Percentiles rank a stretch among this genome's conserved stretches.
These are phyloP conservation scores for Zaprionus ghesquierei DNA, from an alignment of 1,140 invertebrate species.

Conservation along the genomic window DNA sequence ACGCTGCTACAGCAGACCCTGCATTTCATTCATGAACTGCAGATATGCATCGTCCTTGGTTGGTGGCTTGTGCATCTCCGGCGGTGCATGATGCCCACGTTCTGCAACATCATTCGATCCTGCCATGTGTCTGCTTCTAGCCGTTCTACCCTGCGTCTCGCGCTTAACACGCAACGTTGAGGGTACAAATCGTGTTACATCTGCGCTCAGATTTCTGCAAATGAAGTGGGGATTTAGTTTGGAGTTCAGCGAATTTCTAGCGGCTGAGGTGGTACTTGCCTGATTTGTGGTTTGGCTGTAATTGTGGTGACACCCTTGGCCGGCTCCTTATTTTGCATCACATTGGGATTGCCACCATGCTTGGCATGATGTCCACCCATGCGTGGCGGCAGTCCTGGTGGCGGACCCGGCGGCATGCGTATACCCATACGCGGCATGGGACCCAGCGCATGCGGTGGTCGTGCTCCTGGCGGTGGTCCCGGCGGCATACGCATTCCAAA, in stretches of 20 bases:
- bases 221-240: not conserved
- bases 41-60: constrained; percentile 99
- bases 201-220: constrained; percentile 93
- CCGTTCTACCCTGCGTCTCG: constrained; percentile 87
- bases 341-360: constrained; percentile 20
- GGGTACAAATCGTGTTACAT: constrained; percentile 97
- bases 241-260: no score
- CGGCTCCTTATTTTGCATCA: constrained; percentile 77
- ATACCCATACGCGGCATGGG: constrained; percentile 83
- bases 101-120: constrained; percentile 58
- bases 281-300: constrained; percentile 97
- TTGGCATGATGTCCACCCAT: constrained; percentile 75
- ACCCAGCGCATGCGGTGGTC: constrained; percentile 85
- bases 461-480: constrained; percentile 86
- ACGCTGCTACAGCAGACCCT: constrained; percentile 89
- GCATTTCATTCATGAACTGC: constrained; percentile 99
- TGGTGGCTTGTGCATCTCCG: constrained; percentile 84
- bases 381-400: constrained; percentile 86
- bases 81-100: constrained; percentile 45
- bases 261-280: constrained; percentile 22
- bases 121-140: constrained; percentile 74
- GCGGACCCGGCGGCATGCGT: constrained; percentile 86
- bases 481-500: constrained; percentile 84
- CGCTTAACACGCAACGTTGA: constrained; percentile 93
- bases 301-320: constrained; percentile 87